Evolutionary conservation across 2,888 invertebrate genomes (phyloP).

Genomic region (Amiota minor): DNA sequence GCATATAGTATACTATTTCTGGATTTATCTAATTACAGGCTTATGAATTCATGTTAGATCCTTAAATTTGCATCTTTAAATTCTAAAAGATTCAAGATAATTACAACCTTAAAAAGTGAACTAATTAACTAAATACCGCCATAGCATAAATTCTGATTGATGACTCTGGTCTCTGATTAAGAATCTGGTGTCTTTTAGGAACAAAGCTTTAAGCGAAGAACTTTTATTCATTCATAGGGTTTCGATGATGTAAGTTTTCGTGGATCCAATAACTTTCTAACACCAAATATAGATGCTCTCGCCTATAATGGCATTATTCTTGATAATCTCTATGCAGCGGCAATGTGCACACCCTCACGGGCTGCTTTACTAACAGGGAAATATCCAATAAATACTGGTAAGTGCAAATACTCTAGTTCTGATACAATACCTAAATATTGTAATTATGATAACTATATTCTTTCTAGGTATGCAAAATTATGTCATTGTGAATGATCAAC

Average conservation of each 20-base stretch:
- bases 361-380: slow-evolving; percentile 88
- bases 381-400: slow-evolving; percentile 87
- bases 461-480: slow-evolving; percentile 81
- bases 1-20: too few species aligned
- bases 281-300: slow-evolving; percentile 91
- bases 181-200: background rate
- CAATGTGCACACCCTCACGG: slow-evolving; percentile 89
- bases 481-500: slow-evolving; percentile 80
- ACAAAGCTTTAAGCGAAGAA: background rate
- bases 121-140: too few species aligned
- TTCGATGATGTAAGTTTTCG: slow-evolving; percentile 95
- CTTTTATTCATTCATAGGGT: slow-evolving; percentile 77
- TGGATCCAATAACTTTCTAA: slow-evolving; percentile 90
- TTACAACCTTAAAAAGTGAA: too few species aligned
- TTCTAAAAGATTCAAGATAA: too few species aligned
- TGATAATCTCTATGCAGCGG: slow-evolving; percentile 85
- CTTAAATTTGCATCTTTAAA: too few species aligned
- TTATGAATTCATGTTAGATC: too few species aligned
- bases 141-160: background rate
- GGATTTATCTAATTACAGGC: too few species aligned
- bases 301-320: slow-evolving; percentile 89
- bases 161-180: background rate
- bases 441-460: background rate
- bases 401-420: slow-evolving; percentile 20
- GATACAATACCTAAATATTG: background rate